Evolutionary conservation across 2,113 vertebrate species (phyloP).

Genomic region (Calonectris borealis): DNA sequence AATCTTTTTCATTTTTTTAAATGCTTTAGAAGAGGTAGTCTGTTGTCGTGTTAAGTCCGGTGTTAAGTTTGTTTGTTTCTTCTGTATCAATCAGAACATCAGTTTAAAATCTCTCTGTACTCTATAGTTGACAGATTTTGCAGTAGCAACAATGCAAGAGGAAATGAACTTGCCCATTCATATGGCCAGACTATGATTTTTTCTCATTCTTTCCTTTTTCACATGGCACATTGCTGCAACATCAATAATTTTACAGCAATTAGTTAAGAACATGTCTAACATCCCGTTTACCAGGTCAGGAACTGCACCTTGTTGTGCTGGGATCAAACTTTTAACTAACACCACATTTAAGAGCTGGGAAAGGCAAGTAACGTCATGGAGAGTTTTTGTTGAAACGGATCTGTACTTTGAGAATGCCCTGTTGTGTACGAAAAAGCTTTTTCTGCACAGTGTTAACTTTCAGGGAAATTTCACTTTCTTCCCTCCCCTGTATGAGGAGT

Average conservation of each 20-base stretch:
- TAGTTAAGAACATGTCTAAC: not conserved
- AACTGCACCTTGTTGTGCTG: not conserved
- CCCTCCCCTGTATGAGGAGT: not conserved
- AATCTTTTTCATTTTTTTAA: not conserved
- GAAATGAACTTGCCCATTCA: not conserved
- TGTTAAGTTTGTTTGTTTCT: not conserved
- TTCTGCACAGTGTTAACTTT: not conserved
- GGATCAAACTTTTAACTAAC: not conserved
- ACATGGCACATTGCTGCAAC: not conserved
- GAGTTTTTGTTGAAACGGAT: not conserved
- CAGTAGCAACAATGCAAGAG: not conserved
- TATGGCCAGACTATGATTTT: not conserved
- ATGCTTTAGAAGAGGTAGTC: not conserved
- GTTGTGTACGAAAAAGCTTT: not conserved
- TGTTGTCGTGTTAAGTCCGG: accelerated
- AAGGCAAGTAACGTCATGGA: not conserved
- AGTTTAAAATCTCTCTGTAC: not conserved
- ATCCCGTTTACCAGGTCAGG: not conserved
- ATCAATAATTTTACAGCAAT: not conserved
- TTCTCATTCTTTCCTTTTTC: not conserved
- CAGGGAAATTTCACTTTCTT: not conserved
- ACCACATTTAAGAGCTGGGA: not conserved
- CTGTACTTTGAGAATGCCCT: not conserved
- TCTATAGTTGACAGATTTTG: not conserved
- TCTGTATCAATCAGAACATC: not conserved